Evolutionary conservation across 1,140 invertebrate genomes (phyloP).

Genomic region (Drepana arcuata): DNA sequence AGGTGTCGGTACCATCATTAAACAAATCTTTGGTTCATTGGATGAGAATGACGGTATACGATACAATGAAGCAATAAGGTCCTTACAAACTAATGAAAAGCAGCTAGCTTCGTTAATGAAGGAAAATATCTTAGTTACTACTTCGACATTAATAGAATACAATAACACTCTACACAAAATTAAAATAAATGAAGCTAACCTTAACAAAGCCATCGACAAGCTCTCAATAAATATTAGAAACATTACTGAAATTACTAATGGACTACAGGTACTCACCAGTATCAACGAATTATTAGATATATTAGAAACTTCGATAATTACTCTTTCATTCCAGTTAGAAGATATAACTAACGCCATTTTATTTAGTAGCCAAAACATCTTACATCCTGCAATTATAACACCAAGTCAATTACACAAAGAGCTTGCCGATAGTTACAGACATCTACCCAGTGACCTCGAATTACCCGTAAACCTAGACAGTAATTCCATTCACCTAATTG

Average conservation of each 20-base stretch:
- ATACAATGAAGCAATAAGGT: conserved; percentile 16
- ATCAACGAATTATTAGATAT: no score
- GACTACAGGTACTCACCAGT: background rate
- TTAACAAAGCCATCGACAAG: background rate
- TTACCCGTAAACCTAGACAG: background rate
- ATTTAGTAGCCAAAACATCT: no score
- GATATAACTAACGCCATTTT: background rate
- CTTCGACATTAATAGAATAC: background rate
- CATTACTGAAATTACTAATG: background rate
- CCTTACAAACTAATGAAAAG: conserved; percentile 11
- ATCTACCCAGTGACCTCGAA: background rate
- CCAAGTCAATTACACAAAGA: background rate
- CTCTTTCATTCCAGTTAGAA: background rate
- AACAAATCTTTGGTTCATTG: conserved; percentile 19
- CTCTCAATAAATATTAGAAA: background rate
- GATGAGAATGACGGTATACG: conserved; percentile 17
- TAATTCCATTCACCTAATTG: background rate
- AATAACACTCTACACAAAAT: background rate
- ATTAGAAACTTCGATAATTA: no score
- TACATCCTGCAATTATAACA: background rate
- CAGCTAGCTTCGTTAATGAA: conserved; percentile 12
- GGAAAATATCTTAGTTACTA: conserved; percentile 16
- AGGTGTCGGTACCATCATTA: conserved; percentile 11
- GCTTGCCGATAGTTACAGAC: no score
- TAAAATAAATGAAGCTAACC: background rate